These are phyloP conservation scores for Samia ricini DNA, from an alignment of 1,140 invertebrate species.

Conservation along the genomic window DNA sequence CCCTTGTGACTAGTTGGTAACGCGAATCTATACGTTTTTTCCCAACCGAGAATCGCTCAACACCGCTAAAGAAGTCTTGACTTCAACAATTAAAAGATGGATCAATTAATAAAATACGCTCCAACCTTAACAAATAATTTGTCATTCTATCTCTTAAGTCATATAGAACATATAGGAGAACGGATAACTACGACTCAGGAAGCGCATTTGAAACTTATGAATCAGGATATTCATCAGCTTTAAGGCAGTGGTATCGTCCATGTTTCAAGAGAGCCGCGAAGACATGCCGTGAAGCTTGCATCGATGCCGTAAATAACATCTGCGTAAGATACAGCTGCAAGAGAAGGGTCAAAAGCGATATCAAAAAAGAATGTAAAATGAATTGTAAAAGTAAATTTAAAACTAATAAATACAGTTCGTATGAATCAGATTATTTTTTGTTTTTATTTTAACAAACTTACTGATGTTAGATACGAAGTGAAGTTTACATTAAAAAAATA, in stretches of 20 bases:
- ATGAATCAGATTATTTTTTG: neutral
- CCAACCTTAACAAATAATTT: too few species aligned
- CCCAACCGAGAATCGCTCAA: too few species aligned
- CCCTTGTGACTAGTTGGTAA: too few species aligned
- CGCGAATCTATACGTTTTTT: too few species aligned
- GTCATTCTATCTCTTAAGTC: neutral
- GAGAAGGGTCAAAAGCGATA: conserved; percentile 8
- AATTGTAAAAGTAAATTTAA: conserved; percentile 15
- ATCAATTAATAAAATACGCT: too few species aligned
- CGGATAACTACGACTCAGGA: neutral
- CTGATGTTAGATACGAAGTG: too few species aligned
- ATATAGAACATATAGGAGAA: neutral
- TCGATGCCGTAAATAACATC: conserved; percentile 15
- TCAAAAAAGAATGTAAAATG: conserved; percentile 14
- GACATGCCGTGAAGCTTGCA: conserved; percentile 17
- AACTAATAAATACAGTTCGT: conserved; percentile 7
- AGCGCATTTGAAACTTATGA: neutral
- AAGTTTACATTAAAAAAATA: too few species aligned
- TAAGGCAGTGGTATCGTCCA: neutral
- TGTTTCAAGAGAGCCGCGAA: conserved; percentile 14
- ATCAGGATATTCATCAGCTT: neutral
- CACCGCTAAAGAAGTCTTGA: too few species aligned
- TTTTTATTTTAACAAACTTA: neutral
- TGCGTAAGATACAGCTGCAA: conserved; percentile 18
- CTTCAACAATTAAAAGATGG: too few species aligned